Evolutionary conservation across 2,888 invertebrate genomes (phyloP).

Genomic region (Acanthococcus lagerstroemiae): DNA sequence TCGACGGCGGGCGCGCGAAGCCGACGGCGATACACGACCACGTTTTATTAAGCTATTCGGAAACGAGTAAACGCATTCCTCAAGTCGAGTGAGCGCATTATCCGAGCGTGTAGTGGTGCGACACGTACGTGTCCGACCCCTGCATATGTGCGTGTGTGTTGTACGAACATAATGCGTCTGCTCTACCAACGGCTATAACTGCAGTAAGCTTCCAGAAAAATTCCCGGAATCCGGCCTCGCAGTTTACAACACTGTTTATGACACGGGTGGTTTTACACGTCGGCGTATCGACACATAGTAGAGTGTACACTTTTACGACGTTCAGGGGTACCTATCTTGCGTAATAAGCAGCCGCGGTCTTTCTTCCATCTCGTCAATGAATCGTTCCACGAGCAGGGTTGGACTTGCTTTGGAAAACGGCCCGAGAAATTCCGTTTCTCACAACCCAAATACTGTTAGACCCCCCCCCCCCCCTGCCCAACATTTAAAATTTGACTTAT

Average conservation of each 20-base stretch:
- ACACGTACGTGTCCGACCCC: background rate
- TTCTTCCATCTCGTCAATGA: no score
- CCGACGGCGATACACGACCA: background rate
- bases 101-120: no score
- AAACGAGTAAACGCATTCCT: background rate
- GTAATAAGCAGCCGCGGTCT: no score
- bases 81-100: background rate
- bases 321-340: background rate
- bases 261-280: constrained; percentile 7
- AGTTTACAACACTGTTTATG: constrained; percentile 25
- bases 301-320: background rate
- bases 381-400: no score
- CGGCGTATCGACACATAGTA: background rate
- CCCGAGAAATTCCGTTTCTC: no score
- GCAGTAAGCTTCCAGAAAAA: constrained; percentile 18
- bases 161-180: background rate
- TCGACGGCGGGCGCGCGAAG: background rate
- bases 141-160: background rate
- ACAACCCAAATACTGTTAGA: no score
- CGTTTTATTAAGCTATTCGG: background rate
- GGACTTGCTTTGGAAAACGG: no score
- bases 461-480: no score
- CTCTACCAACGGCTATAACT: constrained; percentile 1
- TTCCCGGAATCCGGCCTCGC: constrained; percentile 21
- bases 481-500: no score